Percentiles rank a stretch among this genome's conserved stretches.
These are phyloP conservation scores for Drosophila nigricruria DNA, from an alignment of 2,888 invertebrate genomes.

Conservation along the genomic window DNA sequence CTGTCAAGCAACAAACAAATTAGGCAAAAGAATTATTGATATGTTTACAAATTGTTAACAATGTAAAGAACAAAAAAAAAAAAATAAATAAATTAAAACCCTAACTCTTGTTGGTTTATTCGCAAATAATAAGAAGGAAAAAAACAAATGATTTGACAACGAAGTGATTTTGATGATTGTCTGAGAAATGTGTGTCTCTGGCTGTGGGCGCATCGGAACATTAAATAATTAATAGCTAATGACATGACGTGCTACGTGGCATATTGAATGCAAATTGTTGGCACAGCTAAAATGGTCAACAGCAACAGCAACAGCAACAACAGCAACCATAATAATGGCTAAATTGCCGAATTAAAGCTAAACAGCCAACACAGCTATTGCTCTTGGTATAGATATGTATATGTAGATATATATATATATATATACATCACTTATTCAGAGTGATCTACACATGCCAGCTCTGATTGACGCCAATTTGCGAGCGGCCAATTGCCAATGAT, in stretches of 20 bases:
- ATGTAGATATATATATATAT: not conserved
- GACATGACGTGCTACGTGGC: conserved; percentile 23
- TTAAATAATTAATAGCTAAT: conserved; percentile 58
- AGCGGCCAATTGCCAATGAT: conserved; percentile 35
- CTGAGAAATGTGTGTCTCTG: not conserved
- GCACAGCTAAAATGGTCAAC: conserved; percentile 31
- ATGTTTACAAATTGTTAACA: conserved; percentile 12
- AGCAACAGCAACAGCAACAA: conserved; percentile 4
- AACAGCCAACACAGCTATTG: conserved; percentile 27
- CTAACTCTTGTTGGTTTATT: conserved; percentile 11
- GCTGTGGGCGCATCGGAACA: conserved; percentile 38
- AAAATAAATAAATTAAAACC: not conserved
- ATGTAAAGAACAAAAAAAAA: not conserved
- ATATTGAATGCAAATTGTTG: conserved; percentile 45
- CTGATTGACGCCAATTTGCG: conserved; percentile 46
- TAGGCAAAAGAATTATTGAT: conserved; percentile 8
- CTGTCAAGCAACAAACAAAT: not conserved
- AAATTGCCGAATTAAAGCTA: conserved; percentile 44
- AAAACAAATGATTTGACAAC: not conserved
- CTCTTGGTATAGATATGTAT: not conserved
- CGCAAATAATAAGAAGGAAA: not conserved
- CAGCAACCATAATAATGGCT: conserved; percentile 34
- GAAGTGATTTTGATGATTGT: conserved; percentile 3
- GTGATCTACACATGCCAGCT: conserved; percentile 42
- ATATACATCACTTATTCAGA: conserved; percentile 12